phyloP scores from a whole-genome alignment of 1,140 invertebrate genomes.

The Potamilus streckersoni region DNA sequence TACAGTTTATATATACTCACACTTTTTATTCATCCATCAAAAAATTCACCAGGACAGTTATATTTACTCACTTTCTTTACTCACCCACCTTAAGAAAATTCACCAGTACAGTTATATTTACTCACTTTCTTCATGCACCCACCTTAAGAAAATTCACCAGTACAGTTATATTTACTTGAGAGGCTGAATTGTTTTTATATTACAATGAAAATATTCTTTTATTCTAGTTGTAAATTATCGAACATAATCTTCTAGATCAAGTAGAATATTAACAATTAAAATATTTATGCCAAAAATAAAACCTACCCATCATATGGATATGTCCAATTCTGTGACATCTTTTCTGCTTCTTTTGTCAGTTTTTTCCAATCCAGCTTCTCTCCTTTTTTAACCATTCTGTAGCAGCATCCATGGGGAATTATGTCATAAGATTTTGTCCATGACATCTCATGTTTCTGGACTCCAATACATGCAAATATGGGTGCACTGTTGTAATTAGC shows the following conservation, averaged over 20 bases:
- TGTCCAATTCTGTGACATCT: constrained; percentile 52
- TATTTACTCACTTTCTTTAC: not conserved
- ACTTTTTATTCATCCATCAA: not conserved
- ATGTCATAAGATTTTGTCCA: constrained; percentile 53
- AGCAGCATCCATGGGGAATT: constrained; percentile 61
- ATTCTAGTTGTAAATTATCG: too few relatives aligned
- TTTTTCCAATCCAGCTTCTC: constrained; percentile 27
- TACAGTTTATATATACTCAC: not conserved
- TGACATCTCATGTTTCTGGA: constrained; percentile 58
- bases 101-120: not conserved
- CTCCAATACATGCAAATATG: constrained; percentile 63
- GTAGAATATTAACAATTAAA: too few relatives aligned
- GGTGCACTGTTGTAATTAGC: constrained; percentile 52
- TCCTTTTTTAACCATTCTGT: constrained; percentile 41
- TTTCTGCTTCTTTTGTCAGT: constrained; percentile 32
- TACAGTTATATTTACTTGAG: not conserved
- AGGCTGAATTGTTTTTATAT: too few relatives aligned
- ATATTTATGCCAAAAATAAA: too few relatives aligned
- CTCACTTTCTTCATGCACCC: not conserved
- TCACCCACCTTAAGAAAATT: not conserved
- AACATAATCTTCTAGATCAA: too few relatives aligned
- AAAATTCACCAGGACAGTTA: not conserved
- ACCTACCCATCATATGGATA: constrained; percentile 47
- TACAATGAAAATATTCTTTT: too few relatives aligned
- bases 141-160: not conserved